Conservation (phyloP, 2,888 invertebrate genomes). For the Aphidoletes aphidimyza region DNA sequence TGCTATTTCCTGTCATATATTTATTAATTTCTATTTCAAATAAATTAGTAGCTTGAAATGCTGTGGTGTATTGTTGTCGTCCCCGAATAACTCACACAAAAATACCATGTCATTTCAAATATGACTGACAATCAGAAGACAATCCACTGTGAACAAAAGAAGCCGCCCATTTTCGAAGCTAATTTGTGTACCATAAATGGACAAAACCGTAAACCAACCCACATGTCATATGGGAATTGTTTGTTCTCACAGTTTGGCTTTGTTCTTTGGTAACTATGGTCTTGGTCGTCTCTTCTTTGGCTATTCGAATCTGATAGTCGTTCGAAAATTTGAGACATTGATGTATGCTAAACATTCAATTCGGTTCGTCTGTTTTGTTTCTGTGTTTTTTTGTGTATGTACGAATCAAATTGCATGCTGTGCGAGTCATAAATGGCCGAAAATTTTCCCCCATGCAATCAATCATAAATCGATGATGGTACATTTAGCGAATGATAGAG, state of each 20-base stretch:
- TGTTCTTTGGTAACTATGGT: background rate
- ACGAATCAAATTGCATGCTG: too few species aligned
- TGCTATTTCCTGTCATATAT: slow-evolving; percentile 17
- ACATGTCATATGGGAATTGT: slow-evolving; percentile 2
- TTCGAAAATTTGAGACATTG: background rate
- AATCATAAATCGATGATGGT: slow-evolving; percentile 51
- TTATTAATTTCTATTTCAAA: background rate
- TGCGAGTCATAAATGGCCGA: background rate
- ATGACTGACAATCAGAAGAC: background rate
- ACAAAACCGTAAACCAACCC: background rate
- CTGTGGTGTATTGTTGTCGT: background rate
- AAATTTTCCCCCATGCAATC: slow-evolving; percentile 9
- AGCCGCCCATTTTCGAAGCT: slow-evolving; percentile 9
- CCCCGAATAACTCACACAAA: background rate
- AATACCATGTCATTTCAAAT: background rate
- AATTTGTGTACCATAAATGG: slow-evolving; percentile 44
- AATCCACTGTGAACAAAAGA: slow-evolving; percentile 12
- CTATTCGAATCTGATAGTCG: background rate
- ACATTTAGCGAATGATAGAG: slow-evolving; percentile 6
- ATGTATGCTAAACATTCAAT: too few species aligned
- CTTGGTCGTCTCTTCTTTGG: background rate
- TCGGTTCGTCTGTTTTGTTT: too few species aligned
- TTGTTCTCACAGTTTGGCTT: too few species aligned
- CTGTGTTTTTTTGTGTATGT: too few species aligned
- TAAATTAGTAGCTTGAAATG: background rate